These are phyloP conservation scores for Trichopoda pennipes DNA, from an alignment of 2,888 invertebrate genomes.

Conservation along the genomic window DNA sequence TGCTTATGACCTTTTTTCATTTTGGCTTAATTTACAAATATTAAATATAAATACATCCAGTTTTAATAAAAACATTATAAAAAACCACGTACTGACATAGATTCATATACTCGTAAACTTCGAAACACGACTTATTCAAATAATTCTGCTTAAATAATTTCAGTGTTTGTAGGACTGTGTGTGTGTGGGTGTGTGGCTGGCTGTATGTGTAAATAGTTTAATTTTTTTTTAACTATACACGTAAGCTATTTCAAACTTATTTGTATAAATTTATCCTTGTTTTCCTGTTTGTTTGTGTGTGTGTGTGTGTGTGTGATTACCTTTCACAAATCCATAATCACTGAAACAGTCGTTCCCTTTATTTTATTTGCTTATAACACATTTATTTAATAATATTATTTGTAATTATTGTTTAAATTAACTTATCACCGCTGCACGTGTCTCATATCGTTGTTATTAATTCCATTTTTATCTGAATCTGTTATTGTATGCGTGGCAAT, in stretches of 20 bases:
- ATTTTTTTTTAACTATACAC: no score
- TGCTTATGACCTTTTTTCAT: conserved; percentile 18
- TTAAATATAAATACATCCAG: conserved; percentile 35
- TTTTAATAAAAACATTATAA: conserved; percentile 41
- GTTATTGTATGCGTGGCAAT: conserved; percentile 38
- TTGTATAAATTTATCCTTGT: no score
- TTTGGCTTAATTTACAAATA: conserved; percentile 52
- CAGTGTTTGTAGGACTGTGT: neutral
- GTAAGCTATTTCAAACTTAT: neutral
- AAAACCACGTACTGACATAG: conserved; percentile 32
- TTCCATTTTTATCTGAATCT: conserved; percentile 24
- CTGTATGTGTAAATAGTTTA: no score
- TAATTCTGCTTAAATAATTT: no score
- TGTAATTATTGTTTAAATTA: conserved; percentile 64
- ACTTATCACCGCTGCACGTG: conserved; percentile 65
- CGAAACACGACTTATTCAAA: conserved; percentile 35
- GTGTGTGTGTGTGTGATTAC: neutral
- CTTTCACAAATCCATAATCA: neutral
- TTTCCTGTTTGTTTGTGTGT: neutral
- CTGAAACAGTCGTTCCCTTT: neutral
- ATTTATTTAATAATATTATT: conserved; percentile 59
- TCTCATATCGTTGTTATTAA: conserved; percentile 34
- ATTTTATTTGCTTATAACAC: conserved; percentile 48
- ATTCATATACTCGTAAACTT: conserved; percentile 23
- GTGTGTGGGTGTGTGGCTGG: neutral